phyloP scores from a whole-genome alignment of 2,113 vertebrate genomes.

The Aythya baeri region DNA sequence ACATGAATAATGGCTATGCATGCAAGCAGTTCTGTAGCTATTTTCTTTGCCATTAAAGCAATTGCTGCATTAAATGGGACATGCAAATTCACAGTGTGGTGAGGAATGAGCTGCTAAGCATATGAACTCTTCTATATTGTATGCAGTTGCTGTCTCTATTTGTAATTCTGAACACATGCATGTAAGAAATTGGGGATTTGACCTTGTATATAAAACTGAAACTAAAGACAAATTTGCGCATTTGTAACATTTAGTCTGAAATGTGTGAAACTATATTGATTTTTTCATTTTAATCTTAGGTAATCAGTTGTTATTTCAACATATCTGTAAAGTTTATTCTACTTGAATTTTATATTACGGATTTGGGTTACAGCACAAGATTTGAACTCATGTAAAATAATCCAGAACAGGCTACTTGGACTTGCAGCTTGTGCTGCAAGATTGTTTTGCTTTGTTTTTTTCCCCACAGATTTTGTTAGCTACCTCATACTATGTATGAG shows the following conservation, averaged over 20 bases:
- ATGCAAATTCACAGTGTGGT: neutral
- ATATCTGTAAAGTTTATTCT: neutral
- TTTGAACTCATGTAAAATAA: neutral
- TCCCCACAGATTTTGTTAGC: neutral
- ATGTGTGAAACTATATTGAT: neutral
- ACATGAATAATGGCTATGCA: neutral
- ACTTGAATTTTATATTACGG: neutral
- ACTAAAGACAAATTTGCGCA: neutral
- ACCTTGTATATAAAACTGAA: neutral
- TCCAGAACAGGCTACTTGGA: neutral
- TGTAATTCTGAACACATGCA: neutral
- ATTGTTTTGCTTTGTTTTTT: neutral
- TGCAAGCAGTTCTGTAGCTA: neutral
- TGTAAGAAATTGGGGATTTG: neutral
- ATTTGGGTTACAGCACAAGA: neutral
- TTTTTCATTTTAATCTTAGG: conserved; percentile 26
- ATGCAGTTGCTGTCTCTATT: neutral
- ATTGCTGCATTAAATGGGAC: conserved; percentile 46
- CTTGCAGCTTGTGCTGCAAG: neutral
- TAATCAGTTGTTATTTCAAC: neutral
- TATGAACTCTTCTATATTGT: neutral
- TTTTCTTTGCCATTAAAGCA: conserved; percentile 37
- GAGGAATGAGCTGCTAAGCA: conserved; percentile 15
- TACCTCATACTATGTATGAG: neutral
- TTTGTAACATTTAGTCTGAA: neutral